phyloP scores from a whole-genome alignment of 2,888 invertebrate genomes.

The Pherbina coryleti region DNA sequence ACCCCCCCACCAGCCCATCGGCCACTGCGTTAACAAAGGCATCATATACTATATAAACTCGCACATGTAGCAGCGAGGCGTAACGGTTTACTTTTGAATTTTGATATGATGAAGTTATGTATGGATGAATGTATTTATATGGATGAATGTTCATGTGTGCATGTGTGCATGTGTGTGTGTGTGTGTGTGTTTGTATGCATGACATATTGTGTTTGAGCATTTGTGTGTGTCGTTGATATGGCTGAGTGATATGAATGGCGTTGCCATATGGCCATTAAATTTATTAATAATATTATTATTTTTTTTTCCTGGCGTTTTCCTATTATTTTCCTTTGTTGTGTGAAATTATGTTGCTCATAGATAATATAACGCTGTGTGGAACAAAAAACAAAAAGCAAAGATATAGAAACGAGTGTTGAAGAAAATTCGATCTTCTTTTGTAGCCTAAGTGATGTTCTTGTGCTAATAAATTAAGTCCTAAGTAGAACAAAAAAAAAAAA shows the following conservation, averaged over 20 bases:
- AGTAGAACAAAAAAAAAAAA: too few relatives aligned
- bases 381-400: neutral
- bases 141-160: neutral
- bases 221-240: slow-evolving; percentile 27
- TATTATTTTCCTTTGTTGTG: slow-evolving; percentile 22
- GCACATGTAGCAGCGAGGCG: slow-evolving; percentile 9
- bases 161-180: slow-evolving; percentile 4
- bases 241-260: slow-evolving; percentile 21
- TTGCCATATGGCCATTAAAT: slow-evolving; percentile 63
- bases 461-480: neutral
- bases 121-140: neutral
- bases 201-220: neutral
- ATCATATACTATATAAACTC: slow-evolving; percentile 1
- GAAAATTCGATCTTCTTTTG: neutral
- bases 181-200: neutral
- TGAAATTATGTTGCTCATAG: neutral
- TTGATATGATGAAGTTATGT: slow-evolving; percentile 39
- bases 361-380: neutral
- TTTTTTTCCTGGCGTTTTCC: neutral
- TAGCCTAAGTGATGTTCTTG: slow-evolving; percentile 7
- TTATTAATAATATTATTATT: slow-evolving; percentile 52
- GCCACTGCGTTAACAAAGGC: slow-evolving; percentile 9
- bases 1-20: neutral
- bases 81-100: slow-evolving; percentile 36
- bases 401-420: neutral